These are phyloP conservation scores for Schizaphis graminum DNA, from an alignment of 2,888 invertebrate species.

Conservation along the genomic window DNA sequence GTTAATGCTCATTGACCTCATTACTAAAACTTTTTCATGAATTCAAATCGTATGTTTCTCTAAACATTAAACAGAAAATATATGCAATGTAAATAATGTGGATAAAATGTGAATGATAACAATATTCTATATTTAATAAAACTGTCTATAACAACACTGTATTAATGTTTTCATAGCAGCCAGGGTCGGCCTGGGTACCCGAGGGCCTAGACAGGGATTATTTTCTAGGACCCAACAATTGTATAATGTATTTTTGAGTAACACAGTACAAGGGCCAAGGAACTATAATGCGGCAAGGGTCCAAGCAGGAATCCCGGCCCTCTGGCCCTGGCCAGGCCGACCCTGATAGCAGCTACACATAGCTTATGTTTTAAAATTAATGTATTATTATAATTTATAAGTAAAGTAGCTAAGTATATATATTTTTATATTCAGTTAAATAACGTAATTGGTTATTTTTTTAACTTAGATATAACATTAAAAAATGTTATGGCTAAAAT, in stretches of 20 bases:
- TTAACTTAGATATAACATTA: background rate
- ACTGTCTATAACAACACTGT: background rate
- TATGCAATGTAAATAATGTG: background rate
- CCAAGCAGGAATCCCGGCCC: no score
- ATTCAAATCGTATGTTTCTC: background rate
- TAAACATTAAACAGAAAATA: background rate
- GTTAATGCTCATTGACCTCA: constrained; percentile 60
- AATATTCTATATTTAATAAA: background rate
- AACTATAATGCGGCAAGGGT: no score
- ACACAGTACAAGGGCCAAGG: no score
- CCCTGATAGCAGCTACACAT: background rate
- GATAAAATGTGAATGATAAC: background rate
- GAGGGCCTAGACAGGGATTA: no score
- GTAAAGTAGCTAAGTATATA: no score
- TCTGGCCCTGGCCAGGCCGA: no score
- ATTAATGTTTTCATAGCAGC: background rate
- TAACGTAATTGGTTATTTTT: background rate
- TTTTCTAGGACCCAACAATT: no score
- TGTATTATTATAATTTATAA: background rate
- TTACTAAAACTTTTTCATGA: constrained; percentile 30
- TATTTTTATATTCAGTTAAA: background rate
- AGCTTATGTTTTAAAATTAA: background rate
- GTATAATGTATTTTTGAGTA: no score
- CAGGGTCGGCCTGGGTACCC: no score
- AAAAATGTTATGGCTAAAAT: background rate